Conservation (phyloP, 2,797 vertebrate species). For the Bothrops alternatus region DNA sequence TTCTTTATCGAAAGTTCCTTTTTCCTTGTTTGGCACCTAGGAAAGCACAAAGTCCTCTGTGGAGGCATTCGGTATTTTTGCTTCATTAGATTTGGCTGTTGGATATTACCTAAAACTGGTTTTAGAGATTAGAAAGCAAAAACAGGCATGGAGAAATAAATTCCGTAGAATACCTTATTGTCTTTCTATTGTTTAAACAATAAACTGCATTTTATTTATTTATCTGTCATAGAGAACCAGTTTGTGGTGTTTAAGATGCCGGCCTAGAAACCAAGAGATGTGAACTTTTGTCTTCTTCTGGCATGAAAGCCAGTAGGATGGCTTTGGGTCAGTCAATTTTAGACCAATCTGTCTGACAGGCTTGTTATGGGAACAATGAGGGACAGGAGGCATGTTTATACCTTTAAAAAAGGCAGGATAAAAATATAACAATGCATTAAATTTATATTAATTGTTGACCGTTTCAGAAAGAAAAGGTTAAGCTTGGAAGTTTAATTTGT, state of each 20-base stretch:
- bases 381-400: background rate
- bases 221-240: background rate
- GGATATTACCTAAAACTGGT: background rate
- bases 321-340: background rate
- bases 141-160: background rate
- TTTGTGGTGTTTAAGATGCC: background rate
- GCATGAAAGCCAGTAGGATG: background rate
- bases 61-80: rapidly evolving
- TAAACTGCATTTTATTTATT: background rate
- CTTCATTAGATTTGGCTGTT: rapidly evolving
- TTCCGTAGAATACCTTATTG: background rate
- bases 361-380: background rate
- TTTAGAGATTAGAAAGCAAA: background rate
- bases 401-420: background rate
- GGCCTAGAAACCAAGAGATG: background rate
- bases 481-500: background rate
- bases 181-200: background rate
- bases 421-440: background rate
- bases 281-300: background rate
- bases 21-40: background rate
- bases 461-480: background rate
- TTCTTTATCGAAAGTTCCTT: rapidly evolving
- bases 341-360: background rate
- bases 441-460: background rate
- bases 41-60: rapidly evolving